These are phyloP conservation scores for Ctena decussata DNA, from an alignment of 2,888 invertebrate genomes.

Conservation along the genomic window DNA sequence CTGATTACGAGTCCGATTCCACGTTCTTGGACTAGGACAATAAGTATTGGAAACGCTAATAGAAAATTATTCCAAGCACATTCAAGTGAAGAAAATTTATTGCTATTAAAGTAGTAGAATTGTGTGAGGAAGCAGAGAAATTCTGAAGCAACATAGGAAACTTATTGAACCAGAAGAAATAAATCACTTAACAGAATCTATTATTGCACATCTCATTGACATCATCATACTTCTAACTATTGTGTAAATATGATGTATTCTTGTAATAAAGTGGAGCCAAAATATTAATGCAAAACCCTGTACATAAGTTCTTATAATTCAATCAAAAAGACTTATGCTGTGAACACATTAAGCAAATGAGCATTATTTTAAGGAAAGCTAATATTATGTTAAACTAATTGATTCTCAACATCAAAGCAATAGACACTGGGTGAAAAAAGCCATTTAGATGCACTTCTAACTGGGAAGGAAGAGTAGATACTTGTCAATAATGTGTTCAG, in stretches of 20 bases:
- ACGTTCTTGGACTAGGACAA: not conserved
- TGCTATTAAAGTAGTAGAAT: not conserved
- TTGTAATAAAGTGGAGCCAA: not conserved
- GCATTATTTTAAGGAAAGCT: not conserved
- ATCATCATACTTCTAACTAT: not conserved
- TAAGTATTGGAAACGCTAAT: not conserved
- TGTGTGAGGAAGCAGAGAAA: not conserved
- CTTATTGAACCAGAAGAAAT: not conserved
- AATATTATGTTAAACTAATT: not conserved
- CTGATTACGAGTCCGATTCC: too few relatives aligned
- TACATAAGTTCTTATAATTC: not conserved
- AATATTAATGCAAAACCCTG: not conserved
- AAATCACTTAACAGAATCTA: not conserved
- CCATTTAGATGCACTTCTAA: too few relatives aligned
- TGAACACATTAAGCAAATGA: not conserved
- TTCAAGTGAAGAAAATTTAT: not conserved
- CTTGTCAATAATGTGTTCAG: too few relatives aligned
- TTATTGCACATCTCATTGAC: not conserved
- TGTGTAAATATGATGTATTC: conserved; percentile 1
- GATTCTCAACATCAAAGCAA: not conserved
- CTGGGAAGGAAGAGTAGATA: too few relatives aligned
- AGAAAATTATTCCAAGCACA: not conserved
- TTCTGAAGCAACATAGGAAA: not conserved
- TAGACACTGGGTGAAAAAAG: not conserved
- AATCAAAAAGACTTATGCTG: not conserved